phyloP scores from a whole-genome alignment of 53 echinoderm and acorn worm genomes.

The Crossaster papposus region DNA sequence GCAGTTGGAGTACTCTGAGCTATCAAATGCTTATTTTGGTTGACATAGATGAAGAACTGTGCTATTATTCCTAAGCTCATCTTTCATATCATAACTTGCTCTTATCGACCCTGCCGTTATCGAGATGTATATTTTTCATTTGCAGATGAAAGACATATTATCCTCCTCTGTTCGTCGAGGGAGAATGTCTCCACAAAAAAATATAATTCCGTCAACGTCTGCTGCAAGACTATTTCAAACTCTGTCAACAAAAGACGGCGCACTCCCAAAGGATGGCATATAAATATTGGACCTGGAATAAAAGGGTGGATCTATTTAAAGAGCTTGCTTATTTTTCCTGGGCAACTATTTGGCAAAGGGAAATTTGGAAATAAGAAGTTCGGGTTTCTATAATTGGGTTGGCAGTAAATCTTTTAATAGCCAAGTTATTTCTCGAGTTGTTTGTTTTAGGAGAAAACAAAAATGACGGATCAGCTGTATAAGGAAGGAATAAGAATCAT shows the following conservation, averaged over 20 bases:
- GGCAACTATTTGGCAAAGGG: background rate
- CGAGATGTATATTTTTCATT: background rate
- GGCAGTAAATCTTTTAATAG: constrained; percentile 9
- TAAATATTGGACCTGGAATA: background rate
- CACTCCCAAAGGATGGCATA: background rate
- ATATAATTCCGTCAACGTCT: background rate
- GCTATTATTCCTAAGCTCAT: background rate
- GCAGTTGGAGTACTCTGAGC: too few relatives aligned
- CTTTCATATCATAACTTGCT: background rate
- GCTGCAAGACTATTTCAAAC: background rate
- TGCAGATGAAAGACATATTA: background rate
- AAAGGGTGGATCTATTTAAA: background rate
- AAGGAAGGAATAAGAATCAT: background rate
- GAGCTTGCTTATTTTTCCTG: background rate
- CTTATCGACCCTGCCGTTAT: background rate
- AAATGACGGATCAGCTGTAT: constrained; percentile 2
- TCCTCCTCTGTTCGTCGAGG: background rate
- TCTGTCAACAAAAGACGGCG: background rate
- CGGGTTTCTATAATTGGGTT: background rate
- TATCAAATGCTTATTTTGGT: too few relatives aligned
- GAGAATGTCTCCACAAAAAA: background rate
- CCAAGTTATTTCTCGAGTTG: background rate
- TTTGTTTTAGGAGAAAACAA: constrained; percentile 11
- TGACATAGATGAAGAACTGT: background rate
- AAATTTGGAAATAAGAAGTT: background rate